Conservation (phyloP, 2,113 vertebrate species). For the Ramphastos sulfuratus region DNA sequence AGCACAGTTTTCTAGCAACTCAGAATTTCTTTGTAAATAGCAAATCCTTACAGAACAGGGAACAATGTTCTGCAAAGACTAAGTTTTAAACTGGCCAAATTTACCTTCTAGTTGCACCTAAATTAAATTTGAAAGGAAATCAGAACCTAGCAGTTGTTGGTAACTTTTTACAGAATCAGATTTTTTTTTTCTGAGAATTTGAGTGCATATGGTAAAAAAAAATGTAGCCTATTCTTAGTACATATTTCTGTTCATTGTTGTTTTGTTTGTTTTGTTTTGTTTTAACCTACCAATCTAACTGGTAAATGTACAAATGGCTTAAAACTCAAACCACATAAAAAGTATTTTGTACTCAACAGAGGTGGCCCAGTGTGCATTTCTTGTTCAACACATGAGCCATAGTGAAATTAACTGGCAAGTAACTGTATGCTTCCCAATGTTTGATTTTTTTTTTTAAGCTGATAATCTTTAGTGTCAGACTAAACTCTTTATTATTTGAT, state of each 20-base stretch:
- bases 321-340: not conserved
- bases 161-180: not conserved
- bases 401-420: not conserved
- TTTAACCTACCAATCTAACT: not conserved
- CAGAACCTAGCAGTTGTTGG: constrained; percentile 22
- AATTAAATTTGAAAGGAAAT: constrained; percentile 51
- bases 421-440: not conserved
- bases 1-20: not conserved
- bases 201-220: not conserved
- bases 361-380: not conserved
- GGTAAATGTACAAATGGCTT: not conserved
- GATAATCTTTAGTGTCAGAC: not conserved
- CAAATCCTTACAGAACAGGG: not conserved
- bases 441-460: not conserved
- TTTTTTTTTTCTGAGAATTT: not conserved
- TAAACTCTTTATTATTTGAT: not conserved
- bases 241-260: not conserved
- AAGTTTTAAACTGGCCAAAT: constrained; percentile 23
- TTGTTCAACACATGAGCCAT: not conserved
- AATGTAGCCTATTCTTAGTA: not conserved
- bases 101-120: constrained; percentile 19
- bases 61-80: not conserved
- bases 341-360: not conserved
- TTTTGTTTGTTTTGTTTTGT: not conserved
- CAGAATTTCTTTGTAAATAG: constrained; percentile 19